These are phyloP conservation scores for Aramus guarauna DNA, from an alignment of 2,113 vertebrate genomes.

Conservation along the genomic window DNA sequence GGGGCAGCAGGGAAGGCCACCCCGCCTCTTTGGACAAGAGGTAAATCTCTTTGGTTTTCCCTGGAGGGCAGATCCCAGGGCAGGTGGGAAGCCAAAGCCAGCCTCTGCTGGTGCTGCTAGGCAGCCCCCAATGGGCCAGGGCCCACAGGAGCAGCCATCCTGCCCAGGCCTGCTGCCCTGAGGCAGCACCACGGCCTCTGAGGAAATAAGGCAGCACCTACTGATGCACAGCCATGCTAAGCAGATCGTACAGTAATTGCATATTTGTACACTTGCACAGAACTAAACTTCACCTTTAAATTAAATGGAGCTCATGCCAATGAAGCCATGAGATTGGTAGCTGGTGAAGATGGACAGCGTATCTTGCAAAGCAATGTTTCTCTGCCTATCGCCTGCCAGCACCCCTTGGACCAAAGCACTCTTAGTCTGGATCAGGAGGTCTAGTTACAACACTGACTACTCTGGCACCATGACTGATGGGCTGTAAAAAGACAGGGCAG, in stretches of 20 bases:
- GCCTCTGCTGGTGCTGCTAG: background rate
- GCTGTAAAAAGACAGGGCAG: background rate
- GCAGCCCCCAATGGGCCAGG: background rate
- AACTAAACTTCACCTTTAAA: background rate
- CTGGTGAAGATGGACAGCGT: fast-evolving
- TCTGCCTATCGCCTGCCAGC: background rate
- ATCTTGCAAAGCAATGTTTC: fast-evolving
- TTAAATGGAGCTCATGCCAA: background rate
- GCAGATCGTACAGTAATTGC: fast-evolving
- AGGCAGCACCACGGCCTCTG: no score
- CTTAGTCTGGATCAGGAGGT: fast-evolving
- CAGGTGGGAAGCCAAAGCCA: background rate
- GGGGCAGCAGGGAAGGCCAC: background rate
- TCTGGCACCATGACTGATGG: background rate
- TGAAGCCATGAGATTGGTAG: background rate
- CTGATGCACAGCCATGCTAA: fast-evolving
- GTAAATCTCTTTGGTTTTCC: background rate
- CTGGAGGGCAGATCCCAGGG: background rate
- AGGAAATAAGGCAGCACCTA: fast-evolving
- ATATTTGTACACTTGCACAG: background rate
- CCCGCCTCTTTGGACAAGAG: no score
- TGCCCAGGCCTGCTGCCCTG: fast-evolving
- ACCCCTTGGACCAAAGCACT: background rate
- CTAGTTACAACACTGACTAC: background rate
- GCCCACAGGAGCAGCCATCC: background rate